Evolutionary conservation across 2,113 vertebrate species (phyloP), one percentile per base, ranked within the genome.

Genomic region (Grallaria varia): DNA sequence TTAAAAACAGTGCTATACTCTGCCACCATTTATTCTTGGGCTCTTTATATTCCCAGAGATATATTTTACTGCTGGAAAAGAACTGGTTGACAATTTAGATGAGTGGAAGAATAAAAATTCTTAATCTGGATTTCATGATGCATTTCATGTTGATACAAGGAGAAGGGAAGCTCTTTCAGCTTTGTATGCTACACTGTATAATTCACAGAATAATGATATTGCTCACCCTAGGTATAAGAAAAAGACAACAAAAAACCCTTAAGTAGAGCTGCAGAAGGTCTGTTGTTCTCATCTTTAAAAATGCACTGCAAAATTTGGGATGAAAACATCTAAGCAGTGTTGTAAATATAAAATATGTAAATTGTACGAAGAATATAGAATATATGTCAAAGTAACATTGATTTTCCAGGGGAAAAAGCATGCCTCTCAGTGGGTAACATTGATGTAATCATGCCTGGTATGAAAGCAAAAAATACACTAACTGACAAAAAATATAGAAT

Each of bases 361-460:
- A 73, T 79, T 87, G 8, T 5, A 33, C 4, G 59, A 73, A 24
- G 6, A 73, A 37, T 50, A 23, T 23, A 75, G 47, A 72, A 66
- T 37, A 25, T 6, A 31, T 19, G 10, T 39, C n/a, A 30, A 75
- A 45, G 6, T 18, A 78, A 76, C 10, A 13, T 25, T 55, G 60
- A 63, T 7, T 5, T 84, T 80, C 64, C 9, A 19, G 27, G 11
- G 12, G 8, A 21, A 62, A 73, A 64, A 33, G 1, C 6, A 52
- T 3, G 2, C 4, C 8, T 74, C 45, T 31, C n/a, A 62, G 20
- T 7, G 6, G 24, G 8, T 39, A 33, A 15, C 18, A 45, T 0
- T 74, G n/a, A 62, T 37, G 11, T 6, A 78, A 10, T n/a, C 42
- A 35, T 30, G 17, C 8, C 25, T 58, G 8, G 6, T 58, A 64